phyloP scores from a whole-genome alignment of 2,797 vertebrate species.

The Phataginus tetradactyla region DNA sequence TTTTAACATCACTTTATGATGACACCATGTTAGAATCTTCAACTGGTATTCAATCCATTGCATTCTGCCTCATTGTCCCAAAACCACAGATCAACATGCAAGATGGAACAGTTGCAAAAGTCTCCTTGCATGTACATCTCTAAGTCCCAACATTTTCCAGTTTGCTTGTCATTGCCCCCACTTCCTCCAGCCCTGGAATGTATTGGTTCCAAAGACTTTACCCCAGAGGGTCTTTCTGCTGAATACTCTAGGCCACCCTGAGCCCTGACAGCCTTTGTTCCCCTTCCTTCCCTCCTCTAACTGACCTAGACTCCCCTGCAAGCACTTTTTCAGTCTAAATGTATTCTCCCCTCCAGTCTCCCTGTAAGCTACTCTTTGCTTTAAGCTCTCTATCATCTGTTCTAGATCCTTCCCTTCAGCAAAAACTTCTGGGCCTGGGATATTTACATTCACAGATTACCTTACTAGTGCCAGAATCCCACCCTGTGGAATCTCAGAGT shows the following conservation, averaged over 20 bases:
- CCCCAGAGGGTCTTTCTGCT: neutral
- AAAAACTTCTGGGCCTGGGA: neutral
- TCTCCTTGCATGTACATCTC: neutral
- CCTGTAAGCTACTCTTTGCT: neutral
- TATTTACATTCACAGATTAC: neutral
- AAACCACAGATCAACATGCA: neutral
- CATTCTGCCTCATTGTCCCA: neutral
- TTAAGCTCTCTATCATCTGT: neutral
- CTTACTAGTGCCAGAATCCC: neutral
- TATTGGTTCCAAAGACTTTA: neutral
- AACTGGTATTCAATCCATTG: neutral
- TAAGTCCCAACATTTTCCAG: neutral
- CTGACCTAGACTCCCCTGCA: neutral
- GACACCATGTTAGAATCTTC: neutral
- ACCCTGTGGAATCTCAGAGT: neutral
- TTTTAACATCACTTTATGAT: conserved; percentile 48
- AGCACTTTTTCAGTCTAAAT: neutral
- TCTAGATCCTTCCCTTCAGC: neutral
- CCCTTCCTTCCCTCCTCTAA: neutral
- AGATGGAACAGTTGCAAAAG: neutral
- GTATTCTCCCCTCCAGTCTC: neutral
- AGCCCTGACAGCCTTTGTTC: neutral
- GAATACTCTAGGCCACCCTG: neutral
- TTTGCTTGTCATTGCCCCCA: neutral
- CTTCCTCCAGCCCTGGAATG: neutral